Evolutionary conservation across 2,113 vertebrate genomes (phyloP).

Genomic region (Amblyopsis rosae): DNA sequence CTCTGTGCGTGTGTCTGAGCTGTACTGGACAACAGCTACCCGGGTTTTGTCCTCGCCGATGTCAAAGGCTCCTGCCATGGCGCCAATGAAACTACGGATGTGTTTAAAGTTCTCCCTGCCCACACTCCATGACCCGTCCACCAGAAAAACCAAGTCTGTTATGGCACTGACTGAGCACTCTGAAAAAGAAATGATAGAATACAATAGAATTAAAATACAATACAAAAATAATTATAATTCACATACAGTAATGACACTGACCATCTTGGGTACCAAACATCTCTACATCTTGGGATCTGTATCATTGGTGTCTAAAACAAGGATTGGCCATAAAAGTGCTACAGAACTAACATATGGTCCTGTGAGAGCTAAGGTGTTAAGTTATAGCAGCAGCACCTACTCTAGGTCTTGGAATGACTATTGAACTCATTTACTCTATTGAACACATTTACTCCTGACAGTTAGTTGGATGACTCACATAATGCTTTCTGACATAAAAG

Average conservation of each 20-base stretch:
- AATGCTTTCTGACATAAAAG: constrained; percentile 61
- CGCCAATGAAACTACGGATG: constrained; percentile 90
- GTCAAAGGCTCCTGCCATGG: constrained; percentile 93
- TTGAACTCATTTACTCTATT: constrained; percentile 28
- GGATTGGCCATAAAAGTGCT: constrained; percentile 27
- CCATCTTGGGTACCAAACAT: no score
- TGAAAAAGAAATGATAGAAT: constrained; percentile 58
- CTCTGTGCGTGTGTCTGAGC: constrained; percentile 95
- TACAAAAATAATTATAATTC: constrained; percentile 16
- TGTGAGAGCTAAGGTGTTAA: constrained; percentile 1
- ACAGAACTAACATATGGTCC: background rate
- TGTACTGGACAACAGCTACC: constrained; percentile 96
- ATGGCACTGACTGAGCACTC: constrained; percentile 91
- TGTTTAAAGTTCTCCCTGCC: constrained; percentile 94
- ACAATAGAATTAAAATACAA: background rate
- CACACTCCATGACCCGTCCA: constrained; percentile 98
- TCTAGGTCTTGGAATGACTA: constrained; percentile 12
- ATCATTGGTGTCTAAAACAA: constrained; percentile 8
- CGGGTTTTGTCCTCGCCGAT: constrained; percentile 92
- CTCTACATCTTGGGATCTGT: constrained; percentile 14
- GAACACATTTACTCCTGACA: constrained; percentile 48
- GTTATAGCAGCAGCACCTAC: constrained; percentile 10
- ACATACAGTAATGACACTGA: background rate
- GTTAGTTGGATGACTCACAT: constrained; percentile 41
- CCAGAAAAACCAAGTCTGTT: constrained; percentile 92